Conservation (phyloP, 2,888 invertebrate species). For the Phortica okadai region DNA sequence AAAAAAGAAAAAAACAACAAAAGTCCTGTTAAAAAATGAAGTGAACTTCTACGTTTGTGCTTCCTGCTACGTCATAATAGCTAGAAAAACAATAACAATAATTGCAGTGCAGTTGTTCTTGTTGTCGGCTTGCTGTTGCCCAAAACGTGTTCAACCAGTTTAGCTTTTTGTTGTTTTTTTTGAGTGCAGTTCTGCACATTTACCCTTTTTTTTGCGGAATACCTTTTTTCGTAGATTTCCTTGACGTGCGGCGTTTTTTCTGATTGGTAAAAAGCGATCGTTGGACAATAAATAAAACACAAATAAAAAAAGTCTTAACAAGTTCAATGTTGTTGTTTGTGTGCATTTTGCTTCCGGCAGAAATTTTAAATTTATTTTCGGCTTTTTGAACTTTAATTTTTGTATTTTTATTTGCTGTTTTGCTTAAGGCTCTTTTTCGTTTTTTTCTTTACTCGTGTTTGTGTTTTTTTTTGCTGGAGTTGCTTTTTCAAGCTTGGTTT, state of each 20-base stretch:
- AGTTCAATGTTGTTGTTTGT: conserved; percentile 13
- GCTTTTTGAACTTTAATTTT: background rate
- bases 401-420: background rate
- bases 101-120: conserved; percentile 20
- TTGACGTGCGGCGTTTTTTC: conserved; percentile 7
- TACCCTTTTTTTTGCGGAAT: conserved; percentile 13
- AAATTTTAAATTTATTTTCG: background rate
- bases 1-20: conserved; percentile 8
- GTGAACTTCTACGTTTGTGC: background rate
- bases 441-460: conserved; percentile 4
- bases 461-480: conserved; percentile 30
- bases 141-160: conserved; percentile 72
- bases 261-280: conserved; percentile 21
- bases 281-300: background rate
- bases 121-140: conserved; percentile 46
- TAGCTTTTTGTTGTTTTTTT: conserved; percentile 44
- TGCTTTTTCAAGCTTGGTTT: background rate
- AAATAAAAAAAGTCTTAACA: background rate
- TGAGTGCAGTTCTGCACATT: conserved; percentile 60
- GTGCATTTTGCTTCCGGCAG: conserved; percentile 13
- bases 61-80: conserved; percentile 16
- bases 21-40: conserved; percentile 18
- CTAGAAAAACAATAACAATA: background rate
- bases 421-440: background rate
- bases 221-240: background rate